Conservation (phyloP, 2,888 invertebrate genomes). For the Pyrgus malvae region DNA sequence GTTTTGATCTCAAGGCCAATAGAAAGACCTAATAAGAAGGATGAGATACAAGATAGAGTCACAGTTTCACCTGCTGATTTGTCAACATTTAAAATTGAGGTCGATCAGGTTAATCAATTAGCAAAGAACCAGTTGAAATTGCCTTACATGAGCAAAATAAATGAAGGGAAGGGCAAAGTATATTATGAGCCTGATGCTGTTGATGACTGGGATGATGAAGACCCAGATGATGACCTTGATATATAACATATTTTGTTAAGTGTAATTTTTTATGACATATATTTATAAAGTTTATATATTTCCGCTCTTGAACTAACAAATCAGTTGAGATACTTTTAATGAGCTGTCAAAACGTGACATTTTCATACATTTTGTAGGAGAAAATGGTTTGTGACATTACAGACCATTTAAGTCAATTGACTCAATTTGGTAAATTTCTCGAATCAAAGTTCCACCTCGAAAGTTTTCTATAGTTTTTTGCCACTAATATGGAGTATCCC, state of each 20-base stretch:
- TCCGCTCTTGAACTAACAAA: no score
- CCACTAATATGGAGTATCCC: no score
- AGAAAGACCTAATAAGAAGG: slow-evolving; percentile 47
- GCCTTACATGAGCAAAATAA: slow-evolving; percentile 82
- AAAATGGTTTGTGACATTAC: no score
- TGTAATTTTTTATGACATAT: background rate
- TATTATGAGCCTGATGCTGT: slow-evolving; percentile 89
- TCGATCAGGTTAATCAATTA: slow-evolving; percentile 83
- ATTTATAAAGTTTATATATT: no score
- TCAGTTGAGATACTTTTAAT: no score
- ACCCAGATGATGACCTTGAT: slow-evolving; percentile 92
- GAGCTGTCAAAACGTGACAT: no score
- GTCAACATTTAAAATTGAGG: slow-evolving; percentile 84
- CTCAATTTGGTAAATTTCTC: no score
- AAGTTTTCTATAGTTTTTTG: no score
- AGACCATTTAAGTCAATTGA: no score
- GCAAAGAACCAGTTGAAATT: slow-evolving; percentile 82
- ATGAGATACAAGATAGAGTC: slow-evolving; percentile 51
- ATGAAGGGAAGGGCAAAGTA: slow-evolving; percentile 83
- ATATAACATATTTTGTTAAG: slow-evolving; percentile 60
- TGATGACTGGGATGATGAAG: slow-evolving; percentile 93
- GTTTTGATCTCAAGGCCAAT: slow-evolving; percentile 51
- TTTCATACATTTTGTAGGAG: no score
- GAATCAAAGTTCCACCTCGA: no score
- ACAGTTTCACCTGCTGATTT: slow-evolving; percentile 66